Evolutionary conservation across 2,888 invertebrate genomes (phyloP), one percentile per base, ranked within the genome.

Genomic region (Petrolisthes manimaculis): DNA sequence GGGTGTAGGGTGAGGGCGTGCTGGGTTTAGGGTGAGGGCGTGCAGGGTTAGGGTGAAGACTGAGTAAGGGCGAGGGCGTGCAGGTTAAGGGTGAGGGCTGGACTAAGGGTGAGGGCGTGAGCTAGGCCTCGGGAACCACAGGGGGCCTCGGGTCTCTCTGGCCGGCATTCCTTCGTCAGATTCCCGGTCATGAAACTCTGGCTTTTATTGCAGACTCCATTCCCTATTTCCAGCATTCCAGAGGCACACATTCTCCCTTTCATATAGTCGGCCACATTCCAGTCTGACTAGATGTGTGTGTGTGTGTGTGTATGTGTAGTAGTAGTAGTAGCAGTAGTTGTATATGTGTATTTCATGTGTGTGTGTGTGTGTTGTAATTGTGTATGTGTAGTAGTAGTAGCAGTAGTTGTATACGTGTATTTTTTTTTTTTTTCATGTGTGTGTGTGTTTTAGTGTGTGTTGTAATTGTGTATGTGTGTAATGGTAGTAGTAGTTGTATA

Each of bases 221-320:
- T 86, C 86, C 86, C 86, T 86, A 86, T 86, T 86, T 86, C 86
- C 67, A 86, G 86, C 86, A 86, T 86, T 86, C 86, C 86, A 78
- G 75, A 69, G 77, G 75, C 83, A 83, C 83, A 80, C 86, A 83
- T 56, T 55, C 83, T 77, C 86, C 83, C 83, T 82, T 86, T 86
- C 86, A 86, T 86, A 86, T 86, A 86, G 86, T 83, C 56, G 24
- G 69, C 77, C 55, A 55, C 83, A 83, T 86, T 83, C 86, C 79
- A 12, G 54, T 5, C 37, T 14, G 67, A 67, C 8, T 12, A n/a
- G 18, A 81, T 56, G 81, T 61, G 56, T 75, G 67, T 67, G 82
- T 51, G 37, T 67, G 82, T 67, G 37, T 37, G 37, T n/a, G n/a
- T n/a, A n/a, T n/a, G n/a, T n/a, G n/a, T n/a, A n/a, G n/a, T n/a